These are phyloP conservation scores for Tyria jacobaeae DNA, from an alignment of 2,888 invertebrate species.

Conservation along the genomic window DNA sequence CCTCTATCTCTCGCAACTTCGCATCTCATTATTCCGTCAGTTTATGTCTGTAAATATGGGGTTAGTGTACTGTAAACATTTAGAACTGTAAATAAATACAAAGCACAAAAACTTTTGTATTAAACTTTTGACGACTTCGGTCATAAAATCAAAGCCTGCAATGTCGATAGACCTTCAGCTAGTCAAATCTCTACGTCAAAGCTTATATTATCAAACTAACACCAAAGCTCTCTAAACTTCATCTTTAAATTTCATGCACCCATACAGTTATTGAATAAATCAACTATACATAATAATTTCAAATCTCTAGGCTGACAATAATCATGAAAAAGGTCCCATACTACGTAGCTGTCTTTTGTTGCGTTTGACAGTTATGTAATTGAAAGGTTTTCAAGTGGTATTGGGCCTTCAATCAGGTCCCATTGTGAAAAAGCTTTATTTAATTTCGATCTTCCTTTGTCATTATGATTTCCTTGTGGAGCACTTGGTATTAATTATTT, in stretches of 20 bases:
- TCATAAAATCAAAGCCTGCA: too few species aligned
- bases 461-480: constrained; percentile 35
- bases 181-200: not conserved
- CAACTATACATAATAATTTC: constrained; percentile 41
- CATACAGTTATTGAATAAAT: not conserved
- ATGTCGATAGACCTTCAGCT: not conserved
- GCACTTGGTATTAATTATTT: constrained; percentile 29
- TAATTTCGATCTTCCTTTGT: constrained; percentile 59
- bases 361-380: constrained; percentile 72
- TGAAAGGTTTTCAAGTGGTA: constrained; percentile 69
- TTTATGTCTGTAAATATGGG: too few species aligned
- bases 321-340: constrained; percentile 33
- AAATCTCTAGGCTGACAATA: constrained; percentile 36
- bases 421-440: constrained; percentile 58
- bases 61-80: too few species aligned
- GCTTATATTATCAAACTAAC: not conserved
- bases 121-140: too few species aligned
- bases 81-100: too few species aligned
- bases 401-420: constrained; percentile 57
- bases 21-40: too few species aligned
- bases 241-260: constrained; percentile 1
- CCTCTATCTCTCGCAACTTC: too few species aligned
- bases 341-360: constrained; percentile 44
- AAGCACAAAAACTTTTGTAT: too few species aligned
- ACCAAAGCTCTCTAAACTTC: not conserved